Evolutionary conservation across 2,113 vertebrate genomes (phyloP).

Genomic region (Phalacrocorax brasilianus): DNA sequence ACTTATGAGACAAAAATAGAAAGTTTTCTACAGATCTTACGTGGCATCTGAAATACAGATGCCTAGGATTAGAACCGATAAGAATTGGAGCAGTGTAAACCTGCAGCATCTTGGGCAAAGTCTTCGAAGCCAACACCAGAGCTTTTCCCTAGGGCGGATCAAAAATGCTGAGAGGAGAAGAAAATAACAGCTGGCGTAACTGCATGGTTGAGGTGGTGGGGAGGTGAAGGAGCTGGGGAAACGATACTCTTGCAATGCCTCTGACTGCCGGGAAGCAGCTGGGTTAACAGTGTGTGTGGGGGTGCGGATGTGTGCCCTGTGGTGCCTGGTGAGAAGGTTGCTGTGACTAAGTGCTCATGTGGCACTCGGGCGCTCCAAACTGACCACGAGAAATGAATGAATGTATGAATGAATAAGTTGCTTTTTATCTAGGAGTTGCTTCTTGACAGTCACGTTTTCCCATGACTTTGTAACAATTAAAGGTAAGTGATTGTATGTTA

Average conservation of each 20-base stretch:
- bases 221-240: rapidly evolving
- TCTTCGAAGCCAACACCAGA: neutral
- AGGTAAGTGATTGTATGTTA: neutral
- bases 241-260: rapidly evolving
- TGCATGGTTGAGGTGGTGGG: rapidly evolving
- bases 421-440: neutral
- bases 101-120: neutral
- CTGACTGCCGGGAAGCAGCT: rapidly evolving
- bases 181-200: neutral
- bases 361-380: rapidly evolving
- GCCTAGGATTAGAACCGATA: rapidly evolving
- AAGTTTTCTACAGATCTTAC: neutral
- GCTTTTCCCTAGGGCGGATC: rapidly evolving
- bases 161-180: neutral
- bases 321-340: rapidly evolving
- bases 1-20: neutral
- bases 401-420: neutral
- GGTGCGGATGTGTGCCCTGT: rapidly evolving
- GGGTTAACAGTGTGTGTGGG: neutral
- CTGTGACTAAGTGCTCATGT: rapidly evolving
- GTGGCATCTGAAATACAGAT: neutral
- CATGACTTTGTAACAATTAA: neutral
- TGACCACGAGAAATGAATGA: neutral
- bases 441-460: neutral
- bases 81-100: neutral